Percentiles rank a stretch among this genome's conserved stretches.
Conservation (phyloP, 2,113 vertebrate species). For the Cochlearius cochlearius region DNA sequence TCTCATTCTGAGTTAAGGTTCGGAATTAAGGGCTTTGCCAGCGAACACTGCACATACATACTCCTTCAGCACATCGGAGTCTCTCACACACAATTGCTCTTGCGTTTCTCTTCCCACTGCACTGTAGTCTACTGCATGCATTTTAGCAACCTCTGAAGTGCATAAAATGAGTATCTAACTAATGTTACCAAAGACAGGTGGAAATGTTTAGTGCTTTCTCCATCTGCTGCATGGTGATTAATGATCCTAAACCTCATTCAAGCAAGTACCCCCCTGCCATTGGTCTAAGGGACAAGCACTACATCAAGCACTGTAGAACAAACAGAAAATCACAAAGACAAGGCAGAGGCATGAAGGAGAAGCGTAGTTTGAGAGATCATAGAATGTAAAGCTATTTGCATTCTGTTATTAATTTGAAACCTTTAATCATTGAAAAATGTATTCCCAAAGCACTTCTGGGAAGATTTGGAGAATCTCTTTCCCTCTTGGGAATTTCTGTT, state of each 20-base stretch:
- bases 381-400: not conserved
- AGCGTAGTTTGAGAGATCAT: not conserved
- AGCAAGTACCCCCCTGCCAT: not conserved
- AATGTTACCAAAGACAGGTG: not conserved
- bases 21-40: not conserved
- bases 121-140: not conserved
- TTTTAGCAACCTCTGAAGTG: not conserved
- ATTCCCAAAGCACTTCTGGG: not conserved
- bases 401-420: not conserved
- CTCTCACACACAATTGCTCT: not conserved
- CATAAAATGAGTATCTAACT: not conserved
- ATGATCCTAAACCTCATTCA: not conserved
- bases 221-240: not conserved
- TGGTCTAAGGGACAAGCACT: not conserved
- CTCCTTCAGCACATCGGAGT: not conserved
- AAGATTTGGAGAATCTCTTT: not conserved
- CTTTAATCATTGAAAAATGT: not conserved
- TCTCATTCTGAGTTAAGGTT: not conserved
- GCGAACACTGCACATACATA: not conserved
- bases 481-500: not conserved
- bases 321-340: not conserved
- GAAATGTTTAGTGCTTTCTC: not conserved
- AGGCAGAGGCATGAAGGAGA: not conserved
- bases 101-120: not conserved
- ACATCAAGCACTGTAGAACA: not conserved